phyloP scores from a whole-genome alignment of 2,797 vertebrate species.

The Tangara arthus region DNA sequence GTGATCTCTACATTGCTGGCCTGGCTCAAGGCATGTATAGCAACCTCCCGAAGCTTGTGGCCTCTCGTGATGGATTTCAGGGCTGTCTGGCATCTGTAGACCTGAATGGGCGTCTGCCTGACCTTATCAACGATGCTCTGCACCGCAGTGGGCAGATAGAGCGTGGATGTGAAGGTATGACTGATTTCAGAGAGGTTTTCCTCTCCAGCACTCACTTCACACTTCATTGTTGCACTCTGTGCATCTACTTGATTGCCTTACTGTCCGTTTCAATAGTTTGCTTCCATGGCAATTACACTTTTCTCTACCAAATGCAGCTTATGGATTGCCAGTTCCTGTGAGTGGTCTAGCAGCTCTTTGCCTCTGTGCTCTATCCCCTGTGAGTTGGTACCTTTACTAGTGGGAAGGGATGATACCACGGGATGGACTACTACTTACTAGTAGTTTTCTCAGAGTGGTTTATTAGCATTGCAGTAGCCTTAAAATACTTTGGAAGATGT shows the following conservation, averaged over 20 bases:
- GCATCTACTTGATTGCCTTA: neutral
- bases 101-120: slow-evolving; percentile 95
- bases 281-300: neutral
- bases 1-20: slow-evolving; percentile 95
- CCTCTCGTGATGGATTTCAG: slow-evolving; percentile 95
- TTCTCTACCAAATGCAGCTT: neutral
- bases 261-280: neutral
- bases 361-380: neutral
- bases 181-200: slow-evolving; percentile 58
- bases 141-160: slow-evolving; percentile 98
- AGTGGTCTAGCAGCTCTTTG: neutral
- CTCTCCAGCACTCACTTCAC: slow-evolving; percentile 20
- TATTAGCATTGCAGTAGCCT: neutral
- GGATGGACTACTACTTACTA: neutral
- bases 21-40: slow-evolving; percentile 93
- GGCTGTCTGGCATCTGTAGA: slow-evolving; percentile 97
- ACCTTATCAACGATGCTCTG: slow-evolving; percentile 91
- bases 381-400: neutral
- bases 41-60: slow-evolving; percentile 92
- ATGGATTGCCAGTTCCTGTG: neutral
- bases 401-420: neutral
- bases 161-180: slow-evolving; percentile 97
- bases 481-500: neutral
- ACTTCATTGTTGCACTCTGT: neutral
- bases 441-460: neutral